These are phyloP conservation scores for Phylloscopus whistleri DNA, from an alignment of 2,113 vertebrate genomes.

Conservation along the genomic window DNA sequence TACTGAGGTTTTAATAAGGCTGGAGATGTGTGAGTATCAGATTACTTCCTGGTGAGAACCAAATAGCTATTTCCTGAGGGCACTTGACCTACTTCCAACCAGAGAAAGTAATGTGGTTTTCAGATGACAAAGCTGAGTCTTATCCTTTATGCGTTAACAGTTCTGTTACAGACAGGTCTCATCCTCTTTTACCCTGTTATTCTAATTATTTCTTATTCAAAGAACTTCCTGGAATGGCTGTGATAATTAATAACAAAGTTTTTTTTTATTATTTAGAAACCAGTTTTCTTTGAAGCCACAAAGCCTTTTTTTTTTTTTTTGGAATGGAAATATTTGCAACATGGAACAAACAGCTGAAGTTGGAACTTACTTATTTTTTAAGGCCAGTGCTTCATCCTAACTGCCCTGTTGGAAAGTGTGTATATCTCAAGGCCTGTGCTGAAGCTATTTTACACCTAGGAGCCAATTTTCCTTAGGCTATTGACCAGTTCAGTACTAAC, in stretches of 20 bases:
- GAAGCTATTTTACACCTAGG: not conserved
- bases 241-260: not conserved
- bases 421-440: not conserved
- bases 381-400: not conserved
- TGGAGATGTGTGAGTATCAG: constrained; percentile 20
- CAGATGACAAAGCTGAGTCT: not conserved
- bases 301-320: not conserved
- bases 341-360: not conserved
- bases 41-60: constrained; percentile 14
- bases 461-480: not conserved
- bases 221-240: not conserved
- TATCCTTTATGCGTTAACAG: not conserved
- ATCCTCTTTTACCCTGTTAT: not conserved
- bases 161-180: not conserved
- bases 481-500: not conserved
- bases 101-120: constrained; percentile 17
- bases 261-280: not conserved
- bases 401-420: not conserved
- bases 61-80: constrained; percentile 40
- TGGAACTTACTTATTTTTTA: not conserved
- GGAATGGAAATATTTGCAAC: not conserved
- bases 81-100: constrained; percentile 45
- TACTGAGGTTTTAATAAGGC: constrained; percentile 35
- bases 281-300: not conserved
- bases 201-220: not conserved